Evolutionary conservation across 2,113 vertebrate genomes (phyloP).

Genomic region (Vanacampus margaritifer): DNA sequence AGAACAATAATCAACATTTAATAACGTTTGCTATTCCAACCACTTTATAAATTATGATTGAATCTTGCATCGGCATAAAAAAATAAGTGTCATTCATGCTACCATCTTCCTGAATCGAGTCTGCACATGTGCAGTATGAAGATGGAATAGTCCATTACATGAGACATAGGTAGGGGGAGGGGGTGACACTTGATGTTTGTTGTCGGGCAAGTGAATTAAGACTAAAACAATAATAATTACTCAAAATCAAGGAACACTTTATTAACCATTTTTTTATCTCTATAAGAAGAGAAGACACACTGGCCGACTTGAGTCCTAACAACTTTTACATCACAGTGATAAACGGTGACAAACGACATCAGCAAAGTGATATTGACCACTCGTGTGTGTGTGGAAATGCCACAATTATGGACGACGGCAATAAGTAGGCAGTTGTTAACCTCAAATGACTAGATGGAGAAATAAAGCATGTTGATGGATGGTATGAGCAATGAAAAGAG

Average conservation of each 20-base stretch:
- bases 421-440: slow-evolving; percentile 20
- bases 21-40: background rate
- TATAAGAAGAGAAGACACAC: background rate
- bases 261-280: no score
- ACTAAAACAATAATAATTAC: background rate
- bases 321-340: slow-evolving; percentile 20
- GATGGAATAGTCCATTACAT: background rate
- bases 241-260: background rate
- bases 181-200: background rate
- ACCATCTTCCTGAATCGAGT: background rate
- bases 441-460: slow-evolving; percentile 9
- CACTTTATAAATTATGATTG: no score
- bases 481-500: slow-evolving; percentile 18
- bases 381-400: slow-evolving; percentile 37
- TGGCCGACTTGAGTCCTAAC: background rate
- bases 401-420: slow-evolving; percentile 24
- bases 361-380: slow-evolving; percentile 24
- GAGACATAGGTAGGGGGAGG: background rate
- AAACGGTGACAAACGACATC: slow-evolving; percentile 32
- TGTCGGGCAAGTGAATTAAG: background rate
- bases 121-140: background rate
- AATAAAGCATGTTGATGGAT: slow-evolving; percentile 32
- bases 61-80: background rate
- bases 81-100: background rate
- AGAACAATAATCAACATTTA: background rate